Base-by-base conservation (phyloP, 2,888 invertebrate species). In the Myopa tessellatipennis region DNA sequence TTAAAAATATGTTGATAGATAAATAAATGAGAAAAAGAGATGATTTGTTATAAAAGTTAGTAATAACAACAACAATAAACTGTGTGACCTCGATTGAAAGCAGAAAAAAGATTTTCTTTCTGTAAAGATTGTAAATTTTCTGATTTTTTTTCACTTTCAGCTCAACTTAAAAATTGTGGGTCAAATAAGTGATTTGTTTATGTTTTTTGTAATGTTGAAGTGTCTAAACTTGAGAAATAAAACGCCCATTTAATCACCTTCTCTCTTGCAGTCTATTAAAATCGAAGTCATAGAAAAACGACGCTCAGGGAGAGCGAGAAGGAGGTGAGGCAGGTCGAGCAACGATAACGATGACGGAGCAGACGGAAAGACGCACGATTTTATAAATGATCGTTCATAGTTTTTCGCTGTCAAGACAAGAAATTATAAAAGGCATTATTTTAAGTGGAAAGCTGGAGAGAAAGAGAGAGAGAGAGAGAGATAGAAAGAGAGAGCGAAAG, bases 361-460 rank as follows among this genome's bases (percentile, higher is more conserved):
- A 45, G 45, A 10, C 18, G 34, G 36, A 65, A 36, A 34, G 36
- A 8, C 45, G 45, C 52, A 73, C 38, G 14, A 10, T 73, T 73
- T 73, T 60, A 73, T 73, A 61, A 73, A 73, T 61, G 72, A 73
- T 73, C 72, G 40, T 18, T 40, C 61, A 73, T 61, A 40, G 45
- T 8, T 26, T 73, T n/a, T 60, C 40, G 36, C 60, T 72, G 61
- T 55, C 60, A 61, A 45, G 40, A 45, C n/a, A n/a, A 70, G 6
- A 52, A 18, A 69, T 45, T 45, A 45, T 10, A 45, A 45, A 45
- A 45, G 0, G 26, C 26, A 26, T 26, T 26, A 26, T 26, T 26
- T 26, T 26, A 26, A 26, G 26, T 26, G 26, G 26, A 26, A 26
- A 26, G 26, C 26, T 26, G 10, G 45, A 45, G 10, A 45, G 45